Base-by-base conservation (phyloP, 1,140 invertebrate genomes). In the Chlorops oryzae region DNA sequence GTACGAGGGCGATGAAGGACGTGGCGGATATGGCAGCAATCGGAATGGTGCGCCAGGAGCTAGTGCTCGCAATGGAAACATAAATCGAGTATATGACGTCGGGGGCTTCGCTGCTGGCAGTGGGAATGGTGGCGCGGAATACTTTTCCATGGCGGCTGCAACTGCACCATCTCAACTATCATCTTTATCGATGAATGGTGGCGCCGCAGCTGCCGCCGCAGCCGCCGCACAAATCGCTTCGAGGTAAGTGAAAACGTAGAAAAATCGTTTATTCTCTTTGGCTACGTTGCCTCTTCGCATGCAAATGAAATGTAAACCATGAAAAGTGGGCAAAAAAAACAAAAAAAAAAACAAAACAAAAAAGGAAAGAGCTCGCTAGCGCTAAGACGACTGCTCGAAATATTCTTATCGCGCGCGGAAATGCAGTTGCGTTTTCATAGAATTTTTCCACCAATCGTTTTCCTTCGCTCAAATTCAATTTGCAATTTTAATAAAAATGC, bases 211-310 rank as follows among this genome's bases (percentile, higher is more conserved):
- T 15, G 39, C 53, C 18, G 54, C 58, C 43, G 61, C 64, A 42
- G 56, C 62, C 12, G 62, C 65, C 49, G 65, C 65, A 42, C 65
- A 69, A 58, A 48, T 69, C 56, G 62, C 63, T 50, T 58, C 63
- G 56, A 69, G 69, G 65, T 69, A 59, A 69, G 65, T 53, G 10
- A 32, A 32, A 22, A 41, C 25, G 17, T 32, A 44, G 42, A 17
- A 44, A 32, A 28, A 21, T 5, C 21, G 27, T 13, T 44, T 28
- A 9, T 34, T 21, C 42, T n/a, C 28, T 32, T 32, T 10, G 27
- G 17, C 42, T 44, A 28, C 34, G n/a, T n/a, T n/a, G n/a, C n/a
- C n/a, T n/a, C n/a, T 44, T 44, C 34, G 42, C 42, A 44, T 44
- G 24, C 42, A 44, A 44, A 44, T 44, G 42, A 44, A 44, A 44